Evolutionary conservation across 35 echinoderm and acorn worm genomes (phyloP).

Genomic region (Strongylocentrotus purpuratus): DNA sequence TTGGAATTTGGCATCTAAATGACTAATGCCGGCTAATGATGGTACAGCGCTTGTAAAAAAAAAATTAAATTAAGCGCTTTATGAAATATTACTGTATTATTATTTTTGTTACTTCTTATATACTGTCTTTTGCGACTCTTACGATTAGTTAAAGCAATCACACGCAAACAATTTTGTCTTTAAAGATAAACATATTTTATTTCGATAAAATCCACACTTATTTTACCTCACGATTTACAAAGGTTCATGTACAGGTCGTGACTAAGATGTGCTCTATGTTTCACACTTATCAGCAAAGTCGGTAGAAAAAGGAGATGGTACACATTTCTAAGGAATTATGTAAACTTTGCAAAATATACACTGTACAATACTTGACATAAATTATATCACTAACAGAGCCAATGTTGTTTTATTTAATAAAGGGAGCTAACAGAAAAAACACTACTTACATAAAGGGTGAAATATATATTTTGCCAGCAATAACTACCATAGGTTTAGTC

Average conservation of each 20-base stretch:
- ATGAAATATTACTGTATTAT: too few species aligned
- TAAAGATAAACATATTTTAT: constrained; percentile 7
- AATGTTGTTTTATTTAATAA: neutral
- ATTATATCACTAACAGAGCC: too few species aligned
- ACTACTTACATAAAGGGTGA: neutral
- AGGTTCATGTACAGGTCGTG: neutral
- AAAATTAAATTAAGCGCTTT: too few species aligned
- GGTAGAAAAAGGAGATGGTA: neutral
- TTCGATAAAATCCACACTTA: neutral
- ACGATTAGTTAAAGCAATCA: neutral
- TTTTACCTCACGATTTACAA: neutral
- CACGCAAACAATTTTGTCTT: neutral
- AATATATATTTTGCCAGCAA: too few species aligned
- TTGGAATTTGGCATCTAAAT: too few species aligned
- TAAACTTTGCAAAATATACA: too few species aligned
- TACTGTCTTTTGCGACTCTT: too few species aligned
- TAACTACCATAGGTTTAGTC: too few species aligned
- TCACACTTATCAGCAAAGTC: neutral
- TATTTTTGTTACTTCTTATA: too few species aligned
- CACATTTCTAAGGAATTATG: neutral
- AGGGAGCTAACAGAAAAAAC: neutral
- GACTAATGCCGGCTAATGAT: too few species aligned
- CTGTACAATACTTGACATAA: too few species aligned
- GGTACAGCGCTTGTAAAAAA: too few species aligned
- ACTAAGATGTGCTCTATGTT: neutral